Evolutionary conservation across 2,797 vertebrate species (phyloP).

Genomic region (Bradypodion pumilum): DNA sequence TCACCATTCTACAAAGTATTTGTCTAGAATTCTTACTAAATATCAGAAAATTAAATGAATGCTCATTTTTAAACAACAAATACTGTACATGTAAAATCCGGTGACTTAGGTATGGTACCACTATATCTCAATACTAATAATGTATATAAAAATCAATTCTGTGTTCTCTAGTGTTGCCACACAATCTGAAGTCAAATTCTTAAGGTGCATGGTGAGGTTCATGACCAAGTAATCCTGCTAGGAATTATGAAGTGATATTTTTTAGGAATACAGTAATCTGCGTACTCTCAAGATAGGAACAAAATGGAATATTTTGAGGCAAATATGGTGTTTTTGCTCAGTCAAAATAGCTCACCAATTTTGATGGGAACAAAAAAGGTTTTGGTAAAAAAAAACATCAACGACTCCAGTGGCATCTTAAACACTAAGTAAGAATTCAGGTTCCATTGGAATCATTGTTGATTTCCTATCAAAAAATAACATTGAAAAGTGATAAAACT

Average conservation of each 20-base stretch:
- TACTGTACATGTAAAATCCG: not conserved
- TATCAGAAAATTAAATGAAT: not conserved
- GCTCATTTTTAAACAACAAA: not conserved
- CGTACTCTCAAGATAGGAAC: not conserved
- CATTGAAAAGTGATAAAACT: not conserved
- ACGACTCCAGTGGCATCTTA: not conserved
- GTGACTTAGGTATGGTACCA: conserved; percentile 25
- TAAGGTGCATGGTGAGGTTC: not conserved
- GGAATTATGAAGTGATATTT: not conserved
- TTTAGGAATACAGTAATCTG: not conserved
- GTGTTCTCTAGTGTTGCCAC: not conserved
- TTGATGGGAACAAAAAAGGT: not conserved
- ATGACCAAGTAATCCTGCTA: not conserved
- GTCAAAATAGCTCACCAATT: not conserved
- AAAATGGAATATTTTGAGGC: not conserved
- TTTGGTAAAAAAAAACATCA: not conserved
- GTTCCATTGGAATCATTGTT: too few relatives aligned
- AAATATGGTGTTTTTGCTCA: not conserved
- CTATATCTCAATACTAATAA: not conserved
- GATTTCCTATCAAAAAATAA: too few relatives aligned
- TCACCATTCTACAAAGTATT: not conserved
- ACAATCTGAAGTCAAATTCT: not conserved
- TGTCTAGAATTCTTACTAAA: not conserved
- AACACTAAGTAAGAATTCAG: not conserved
- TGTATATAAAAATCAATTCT: conserved; percentile 40